Evolutionary conservation across 2,888 invertebrate genomes (phyloP).

Genomic region (Exocentrus adspersus): DNA sequence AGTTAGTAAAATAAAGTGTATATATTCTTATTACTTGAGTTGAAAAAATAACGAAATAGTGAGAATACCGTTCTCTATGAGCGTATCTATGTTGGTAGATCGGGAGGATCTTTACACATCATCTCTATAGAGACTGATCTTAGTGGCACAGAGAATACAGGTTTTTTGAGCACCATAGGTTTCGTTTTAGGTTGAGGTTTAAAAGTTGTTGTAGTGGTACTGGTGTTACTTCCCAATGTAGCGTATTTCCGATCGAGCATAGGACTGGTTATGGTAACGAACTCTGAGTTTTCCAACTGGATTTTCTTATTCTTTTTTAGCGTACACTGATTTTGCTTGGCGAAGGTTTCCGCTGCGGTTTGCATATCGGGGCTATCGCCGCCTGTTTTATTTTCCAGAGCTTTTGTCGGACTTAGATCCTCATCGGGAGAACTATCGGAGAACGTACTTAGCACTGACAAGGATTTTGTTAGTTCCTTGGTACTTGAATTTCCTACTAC

Average conservation of each 20-base stretch:
- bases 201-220: slow-evolving; percentile 63
- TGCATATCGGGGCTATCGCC: slow-evolving; percentile 71
- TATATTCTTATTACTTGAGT: slow-evolving; percentile 8
- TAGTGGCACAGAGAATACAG: slow-evolving; percentile 66
- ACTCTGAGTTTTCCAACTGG: slow-evolving; percentile 54
- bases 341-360: slow-evolving; percentile 81
- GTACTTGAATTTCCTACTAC: slow-evolving; percentile 63
- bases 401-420: slow-evolving; percentile 42
- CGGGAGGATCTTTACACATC: slow-evolving; percentile 52
- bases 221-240: slow-evolving; percentile 52
- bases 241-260: slow-evolving; percentile 58
- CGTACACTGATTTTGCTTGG: slow-evolving; percentile 81
- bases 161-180: slow-evolving; percentile 81
- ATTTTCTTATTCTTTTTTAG: slow-evolving; percentile 75
- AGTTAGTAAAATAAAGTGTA: slow-evolving; percentile 14
- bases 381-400: slow-evolving; percentile 36
- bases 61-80: slow-evolving; percentile 3
- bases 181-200: slow-evolving; percentile 83
- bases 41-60: slow-evolving; percentile 5
- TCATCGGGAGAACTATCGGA: slow-evolving; percentile 58
- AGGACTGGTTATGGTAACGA: slow-evolving; percentile 57
- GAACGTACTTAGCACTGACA: slow-evolving; percentile 56
- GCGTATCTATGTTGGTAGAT: slow-evolving; percentile 51
- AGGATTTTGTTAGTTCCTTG: slow-evolving; percentile 60
- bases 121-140: slow-evolving; percentile 58